A percentile compares a stretch with the other conserved stretches of the same genome.
Evolutionary conservation across 1,140 invertebrate species (phyloP).

Genomic region (Pseudachorutes palmiensis): DNA sequence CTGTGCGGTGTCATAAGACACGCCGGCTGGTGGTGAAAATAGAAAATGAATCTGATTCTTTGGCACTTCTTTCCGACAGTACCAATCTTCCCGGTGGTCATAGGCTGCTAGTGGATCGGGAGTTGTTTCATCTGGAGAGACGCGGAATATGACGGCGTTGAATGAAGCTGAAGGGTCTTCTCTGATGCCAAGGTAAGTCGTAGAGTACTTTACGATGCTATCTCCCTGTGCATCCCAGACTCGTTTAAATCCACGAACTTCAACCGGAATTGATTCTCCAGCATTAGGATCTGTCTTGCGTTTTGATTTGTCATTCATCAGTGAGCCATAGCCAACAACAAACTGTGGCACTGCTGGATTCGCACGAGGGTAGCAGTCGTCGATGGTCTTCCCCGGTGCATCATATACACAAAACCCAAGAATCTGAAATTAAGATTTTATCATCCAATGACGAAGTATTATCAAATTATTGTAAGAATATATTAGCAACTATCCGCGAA

Average conservation of each 20-base stretch:
- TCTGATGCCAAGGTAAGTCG: neutral
- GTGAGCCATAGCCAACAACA: neutral
- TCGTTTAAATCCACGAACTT: neutral
- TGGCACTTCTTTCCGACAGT: neutral
- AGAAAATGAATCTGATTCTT: neutral
- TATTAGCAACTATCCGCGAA: no score
- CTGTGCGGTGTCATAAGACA: neutral
- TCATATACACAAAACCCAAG: neutral
- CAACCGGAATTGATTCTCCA: neutral
- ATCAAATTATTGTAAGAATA: no score
- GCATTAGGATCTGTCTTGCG: neutral
- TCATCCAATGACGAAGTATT: constrained; percentile 52
- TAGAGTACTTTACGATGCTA: neutral
- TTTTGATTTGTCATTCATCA: neutral
- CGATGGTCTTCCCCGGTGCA: neutral
- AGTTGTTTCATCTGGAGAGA: neutral
- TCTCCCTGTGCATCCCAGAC: neutral
- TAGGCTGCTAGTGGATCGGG: neutral
- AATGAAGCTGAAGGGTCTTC: neutral
- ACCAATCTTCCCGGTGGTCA: neutral
- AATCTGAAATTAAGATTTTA: neutral
- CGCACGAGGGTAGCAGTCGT: neutral
- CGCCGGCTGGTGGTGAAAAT: neutral
- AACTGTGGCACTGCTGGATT: neutral
- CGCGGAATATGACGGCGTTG: neutral